Percentiles rank a stretch among this genome's conserved stretches.
These are phyloP conservation scores for Passerina amoena DNA, from an alignment of 2,113 vertebrate genomes.

Conservation along the genomic window DNA sequence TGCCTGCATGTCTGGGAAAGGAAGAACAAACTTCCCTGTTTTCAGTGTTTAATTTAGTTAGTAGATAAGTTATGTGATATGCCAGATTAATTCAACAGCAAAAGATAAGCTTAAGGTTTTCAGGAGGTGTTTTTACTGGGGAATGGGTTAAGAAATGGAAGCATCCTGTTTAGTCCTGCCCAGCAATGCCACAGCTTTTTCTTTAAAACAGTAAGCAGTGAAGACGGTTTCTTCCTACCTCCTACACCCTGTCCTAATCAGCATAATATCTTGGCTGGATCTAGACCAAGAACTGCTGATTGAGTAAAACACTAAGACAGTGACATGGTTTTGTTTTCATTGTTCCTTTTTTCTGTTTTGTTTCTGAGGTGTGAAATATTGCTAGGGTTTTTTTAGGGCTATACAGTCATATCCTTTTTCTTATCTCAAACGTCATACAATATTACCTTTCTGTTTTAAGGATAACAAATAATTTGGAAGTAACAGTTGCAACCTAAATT, in stretches of 20 bases:
- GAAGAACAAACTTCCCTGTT: neutral
- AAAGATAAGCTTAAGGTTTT: neutral
- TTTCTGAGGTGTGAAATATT: neutral
- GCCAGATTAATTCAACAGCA: neutral
- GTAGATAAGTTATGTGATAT: neutral
- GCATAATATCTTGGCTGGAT: neutral
- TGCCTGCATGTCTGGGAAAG: constrained; percentile 11
- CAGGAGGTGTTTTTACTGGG: neutral
- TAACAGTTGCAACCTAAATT: neutral
- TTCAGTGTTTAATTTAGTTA: constrained; percentile 7
- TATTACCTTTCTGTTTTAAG: neutral
- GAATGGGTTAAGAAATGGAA: neutral
- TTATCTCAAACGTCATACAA: neutral
- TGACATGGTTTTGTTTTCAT: neutral
- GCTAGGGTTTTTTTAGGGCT: neutral
- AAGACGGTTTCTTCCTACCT: neutral
- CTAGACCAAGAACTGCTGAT: neutral
- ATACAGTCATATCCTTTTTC: neutral
- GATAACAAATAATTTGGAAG: neutral
- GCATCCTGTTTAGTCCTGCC: neutral
- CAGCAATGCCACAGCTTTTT: neutral
- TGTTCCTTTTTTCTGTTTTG: neutral
- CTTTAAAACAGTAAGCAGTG: neutral
- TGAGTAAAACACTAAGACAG: neutral
- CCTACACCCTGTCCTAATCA: neutral